A percentile compares a stretch with the other conserved stretches of the same genome.
Conservation (phyloP, 2,888 invertebrate genomes). For the Idaea dimidiata region DNA sequence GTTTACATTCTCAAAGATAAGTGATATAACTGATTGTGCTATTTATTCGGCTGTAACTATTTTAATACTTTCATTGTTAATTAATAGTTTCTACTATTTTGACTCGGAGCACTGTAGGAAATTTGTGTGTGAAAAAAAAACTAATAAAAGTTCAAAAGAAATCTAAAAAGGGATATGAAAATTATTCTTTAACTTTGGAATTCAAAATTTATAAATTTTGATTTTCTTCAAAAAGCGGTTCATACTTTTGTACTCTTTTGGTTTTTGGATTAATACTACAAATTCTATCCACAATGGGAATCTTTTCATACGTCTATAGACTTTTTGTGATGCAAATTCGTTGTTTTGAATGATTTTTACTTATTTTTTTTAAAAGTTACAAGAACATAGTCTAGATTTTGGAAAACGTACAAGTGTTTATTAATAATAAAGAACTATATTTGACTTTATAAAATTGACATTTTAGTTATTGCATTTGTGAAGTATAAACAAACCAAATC, state of each 20-base stretch:
- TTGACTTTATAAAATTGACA: too few relatives aligned
- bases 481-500: too few relatives aligned
- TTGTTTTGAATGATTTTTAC: conserved; percentile 39
- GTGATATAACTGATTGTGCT: conserved; percentile 1
- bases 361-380: conserved; percentile 1
- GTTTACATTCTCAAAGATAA: background rate
- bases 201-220: background rate
- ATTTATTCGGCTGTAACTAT: conserved; percentile 1
- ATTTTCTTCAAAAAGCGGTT: conserved; percentile 6
- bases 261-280: background rate
- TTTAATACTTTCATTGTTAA: background rate
- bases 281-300: conserved; percentile 58
- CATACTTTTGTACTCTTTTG: conserved; percentile 2
- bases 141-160: background rate
- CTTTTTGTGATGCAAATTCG: conserved; percentile 63
- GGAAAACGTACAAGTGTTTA: too few relatives aligned
- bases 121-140: too few relatives aligned
- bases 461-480: too few relatives aligned
- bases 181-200: background rate
- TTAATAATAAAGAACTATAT: too few relatives aligned
- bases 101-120: background rate
- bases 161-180: background rate
- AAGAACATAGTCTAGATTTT: too few relatives aligned
- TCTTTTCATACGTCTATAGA: conserved; percentile 71
- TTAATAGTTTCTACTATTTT: background rate